phyloP scores from a whole-genome alignment of 1,140 invertebrate genomes.

The Ostrea denselamellosa region DNA sequence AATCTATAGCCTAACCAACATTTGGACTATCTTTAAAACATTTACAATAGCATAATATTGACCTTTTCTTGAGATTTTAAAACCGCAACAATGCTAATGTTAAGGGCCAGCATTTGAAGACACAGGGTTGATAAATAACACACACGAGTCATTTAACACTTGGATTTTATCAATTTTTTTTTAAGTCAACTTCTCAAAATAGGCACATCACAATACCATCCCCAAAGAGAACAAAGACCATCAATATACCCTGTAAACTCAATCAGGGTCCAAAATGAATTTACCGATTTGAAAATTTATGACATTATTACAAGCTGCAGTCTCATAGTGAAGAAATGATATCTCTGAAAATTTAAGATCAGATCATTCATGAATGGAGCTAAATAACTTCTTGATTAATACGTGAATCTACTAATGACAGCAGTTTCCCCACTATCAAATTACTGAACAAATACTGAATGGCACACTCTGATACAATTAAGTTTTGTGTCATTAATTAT shows the following conservation, averaged over 20 bases:
- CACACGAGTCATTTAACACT: slow-evolving; percentile 23
- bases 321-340: background rate
- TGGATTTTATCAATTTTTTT: background rate
- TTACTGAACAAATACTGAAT: background rate
- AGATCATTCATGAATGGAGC: background rate
- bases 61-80: slow-evolving; percentile 17
- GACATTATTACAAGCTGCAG: slow-evolving; percentile 17
- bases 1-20: background rate
- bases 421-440: slow-evolving; percentile 15
- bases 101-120: background rate
- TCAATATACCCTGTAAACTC: background rate
- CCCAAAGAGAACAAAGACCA: background rate
- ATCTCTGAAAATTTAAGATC: slow-evolving; percentile 30
- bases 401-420: slow-evolving; percentile 32
- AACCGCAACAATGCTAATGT: background rate
- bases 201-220: background rate
- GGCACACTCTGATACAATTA: slow-evolving; percentile 24
- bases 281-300: slow-evolving; percentile 31
- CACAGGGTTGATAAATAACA: background rate
- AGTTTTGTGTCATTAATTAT: slow-evolving; percentile 36
- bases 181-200: background rate
- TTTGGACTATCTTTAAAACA: background rate
- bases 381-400: slow-evolving; percentile 39
- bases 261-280: background rate
- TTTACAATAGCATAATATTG: background rate